Evolutionary conservation across 2,888 invertebrate genomes (phyloP).

Genomic region (Dryocosmus kuriphilus): DNA sequence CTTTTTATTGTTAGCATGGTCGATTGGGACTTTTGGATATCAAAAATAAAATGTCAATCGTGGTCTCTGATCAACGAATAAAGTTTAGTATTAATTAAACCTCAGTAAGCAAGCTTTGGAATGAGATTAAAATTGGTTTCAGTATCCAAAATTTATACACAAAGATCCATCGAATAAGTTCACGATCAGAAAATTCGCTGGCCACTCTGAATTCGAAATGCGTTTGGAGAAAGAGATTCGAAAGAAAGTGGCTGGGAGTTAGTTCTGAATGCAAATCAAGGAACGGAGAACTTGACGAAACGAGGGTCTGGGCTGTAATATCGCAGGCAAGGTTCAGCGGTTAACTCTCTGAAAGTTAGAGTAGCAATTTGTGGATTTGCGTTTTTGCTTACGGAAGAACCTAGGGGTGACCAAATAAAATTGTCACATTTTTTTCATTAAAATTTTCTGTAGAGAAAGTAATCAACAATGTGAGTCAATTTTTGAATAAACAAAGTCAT

Average conservation of each 20-base stretch:
- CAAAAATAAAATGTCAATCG: too few relatives aligned
- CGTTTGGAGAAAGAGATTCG: background rate
- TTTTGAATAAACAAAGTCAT: too few relatives aligned
- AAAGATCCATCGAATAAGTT: background rate
- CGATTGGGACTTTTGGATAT: too few relatives aligned
- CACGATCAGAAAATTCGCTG: background rate
- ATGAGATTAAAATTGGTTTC: too few relatives aligned
- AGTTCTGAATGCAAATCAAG: constrained; percentile 25
- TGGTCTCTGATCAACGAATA: too few relatives aligned
- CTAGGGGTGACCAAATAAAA: background rate
- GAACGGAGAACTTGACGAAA: constrained; percentile 24
- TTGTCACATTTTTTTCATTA: background rate
- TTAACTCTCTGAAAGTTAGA: constrained; percentile 7
- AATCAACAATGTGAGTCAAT: background rate
- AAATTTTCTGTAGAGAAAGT: background rate
- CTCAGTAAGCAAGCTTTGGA: background rate
- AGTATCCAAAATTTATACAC: too few relatives aligned
- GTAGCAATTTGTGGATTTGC: background rate
- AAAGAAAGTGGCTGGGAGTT: background rate
- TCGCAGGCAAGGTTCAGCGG: background rate
- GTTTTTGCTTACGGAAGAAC: constrained; percentile 5
- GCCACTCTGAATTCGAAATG: constrained; percentile 8
- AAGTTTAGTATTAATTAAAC: background rate
- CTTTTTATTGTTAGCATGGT: background rate
- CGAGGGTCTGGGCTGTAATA: constrained; percentile 23